These are phyloP conservation scores for Euzetes globulus DNA, from an alignment of 2,888 invertebrate species.

Conservation along the genomic window DNA sequence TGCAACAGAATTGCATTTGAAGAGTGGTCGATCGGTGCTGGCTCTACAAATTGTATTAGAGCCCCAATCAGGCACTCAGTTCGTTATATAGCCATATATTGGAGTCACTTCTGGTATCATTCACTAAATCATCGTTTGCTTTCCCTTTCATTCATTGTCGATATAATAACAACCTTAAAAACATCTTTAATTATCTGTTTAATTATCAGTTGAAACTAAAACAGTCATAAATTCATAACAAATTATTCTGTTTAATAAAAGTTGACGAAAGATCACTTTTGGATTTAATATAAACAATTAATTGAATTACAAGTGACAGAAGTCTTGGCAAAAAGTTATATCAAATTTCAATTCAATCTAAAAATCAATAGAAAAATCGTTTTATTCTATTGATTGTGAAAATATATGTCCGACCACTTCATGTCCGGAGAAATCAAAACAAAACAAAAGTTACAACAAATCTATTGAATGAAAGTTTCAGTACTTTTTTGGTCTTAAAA, in stretches of 20 bases:
- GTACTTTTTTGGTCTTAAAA: not conserved
- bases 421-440: not conserved
- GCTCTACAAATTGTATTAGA: slow-evolving; percentile 8
- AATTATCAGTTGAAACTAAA: not conserved
- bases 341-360: slow-evolving; percentile 1
- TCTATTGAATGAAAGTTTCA: slow-evolving; percentile 9
- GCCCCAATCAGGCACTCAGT: not conserved
- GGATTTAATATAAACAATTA: not conserved
- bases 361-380: slow-evolving; percentile 11
- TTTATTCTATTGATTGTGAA: not conserved
- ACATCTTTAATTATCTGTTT: not conserved
- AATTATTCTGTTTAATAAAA: not conserved
- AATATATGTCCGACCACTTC: not conserved
- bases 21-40: not conserved
- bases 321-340: not conserved
- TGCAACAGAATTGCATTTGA: slow-evolving; percentile 9
- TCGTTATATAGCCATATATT: slow-evolving; percentile 12
- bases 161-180: not conserved
- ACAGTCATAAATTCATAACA: not conserved
- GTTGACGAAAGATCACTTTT: not conserved
- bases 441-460: not conserved
- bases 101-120: not conserved
- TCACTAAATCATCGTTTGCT: not conserved
- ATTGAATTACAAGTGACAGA: not conserved
- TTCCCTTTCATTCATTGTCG: not conserved